Evolutionary conservation across 2,797 vertebrate genomes (phyloP), one percentile per base, ranked within the genome.

Genomic region (Pseudopleuronectes americanus): DNA sequence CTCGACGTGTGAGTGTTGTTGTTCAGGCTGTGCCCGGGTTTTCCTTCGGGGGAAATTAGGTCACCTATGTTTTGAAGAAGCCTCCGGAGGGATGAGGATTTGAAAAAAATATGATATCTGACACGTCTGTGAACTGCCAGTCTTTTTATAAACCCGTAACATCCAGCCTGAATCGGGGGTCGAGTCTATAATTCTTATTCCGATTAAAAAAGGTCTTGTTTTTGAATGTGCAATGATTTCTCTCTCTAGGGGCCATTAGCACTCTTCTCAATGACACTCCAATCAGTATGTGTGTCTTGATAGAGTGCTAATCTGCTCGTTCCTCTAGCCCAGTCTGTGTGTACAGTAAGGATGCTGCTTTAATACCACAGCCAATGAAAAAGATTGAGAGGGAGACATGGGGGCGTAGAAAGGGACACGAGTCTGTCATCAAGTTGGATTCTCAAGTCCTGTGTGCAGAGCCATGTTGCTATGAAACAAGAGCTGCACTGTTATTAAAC

Each of bases 401-500:
- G 80, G 68, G 84, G 79, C 23, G 79, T 79, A 56, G 57, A 61
- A 82, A 80, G 83, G 63, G 88, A 91, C 86, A 84, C 13, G 6
- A 81, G 83, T 87, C 86, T 90, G 84, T 91, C 90, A 84, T 78
- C 74, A 56, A 38, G 80, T 83, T 77, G 75, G 86, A 71, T 78
- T 77, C 74, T 68, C 8, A 8, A 79, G 59, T 86, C 74, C 74
- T 74, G 74, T 71, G 67, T 85, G 84, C 80, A 86, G 84, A 84
- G 80, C 86, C 79, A 88, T 80, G 91, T 94, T 95, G 93, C 94
- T 92, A 91, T 92, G 93, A 93, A 93, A 94, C 91, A 76, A 92
- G 67, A 22, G 64, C 84, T 90, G 89, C 86, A 64, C 84, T 89
- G 84, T 93, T 88, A 95, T 95, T 94, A 95, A 91, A 89, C 83